Conservation (phyloP, 2,888 invertebrate species). For the Aphodius granarius region DNA sequence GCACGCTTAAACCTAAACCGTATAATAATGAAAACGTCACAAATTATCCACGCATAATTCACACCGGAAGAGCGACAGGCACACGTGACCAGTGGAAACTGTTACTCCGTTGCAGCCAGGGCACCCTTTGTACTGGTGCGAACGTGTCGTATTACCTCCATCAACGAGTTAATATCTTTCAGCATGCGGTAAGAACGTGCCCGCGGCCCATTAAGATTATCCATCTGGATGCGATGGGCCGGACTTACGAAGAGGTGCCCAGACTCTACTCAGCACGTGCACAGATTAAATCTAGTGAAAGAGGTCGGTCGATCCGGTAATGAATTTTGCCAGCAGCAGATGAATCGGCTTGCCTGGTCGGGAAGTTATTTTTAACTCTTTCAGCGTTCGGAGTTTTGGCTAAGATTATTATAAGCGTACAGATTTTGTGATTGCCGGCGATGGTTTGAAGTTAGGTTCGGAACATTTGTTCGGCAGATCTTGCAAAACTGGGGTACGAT, state of each 20-base stretch:
- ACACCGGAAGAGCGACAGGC: background rate
- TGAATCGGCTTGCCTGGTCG: background rate
- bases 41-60: background rate
- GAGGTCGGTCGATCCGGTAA: background rate
- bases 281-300: background rate
- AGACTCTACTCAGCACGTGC: background rate
- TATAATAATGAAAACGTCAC: background rate
- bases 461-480: background rate
- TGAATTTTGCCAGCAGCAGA: background rate
- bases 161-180: background rate
- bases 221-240: background rate
- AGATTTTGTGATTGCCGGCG: background rate
- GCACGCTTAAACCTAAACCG: background rate
- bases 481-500: background rate
- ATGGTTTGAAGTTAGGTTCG: background rate
- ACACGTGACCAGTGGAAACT: background rate
- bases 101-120: background rate
- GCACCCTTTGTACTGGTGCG: background rate
- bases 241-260: background rate
- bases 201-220: background rate
- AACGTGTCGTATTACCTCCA: background rate
- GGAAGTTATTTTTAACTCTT: background rate
- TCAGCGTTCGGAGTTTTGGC: background rate
- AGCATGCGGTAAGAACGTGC: background rate
- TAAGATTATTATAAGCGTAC: background rate